Conservation (phyloP, 2,888 invertebrate species). For the Phoronis australis region DNA sequence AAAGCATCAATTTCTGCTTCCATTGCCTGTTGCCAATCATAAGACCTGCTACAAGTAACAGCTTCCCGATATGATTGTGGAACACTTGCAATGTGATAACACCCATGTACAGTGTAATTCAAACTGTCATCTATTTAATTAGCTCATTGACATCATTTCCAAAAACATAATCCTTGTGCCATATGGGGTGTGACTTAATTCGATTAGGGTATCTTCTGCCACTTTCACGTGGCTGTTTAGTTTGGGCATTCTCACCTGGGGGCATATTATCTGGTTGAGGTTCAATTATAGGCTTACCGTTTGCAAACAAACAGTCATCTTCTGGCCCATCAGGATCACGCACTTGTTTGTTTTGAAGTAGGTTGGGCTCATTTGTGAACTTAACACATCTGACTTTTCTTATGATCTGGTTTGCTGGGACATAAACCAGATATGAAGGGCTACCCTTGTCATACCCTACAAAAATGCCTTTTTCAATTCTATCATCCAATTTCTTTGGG, state of each 20-base stretch:
- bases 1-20: conserved; percentile 16
- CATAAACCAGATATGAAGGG: conserved; percentile 11
- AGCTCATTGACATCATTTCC: conserved; percentile 5
- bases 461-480: conserved; percentile 9
- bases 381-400: background rate
- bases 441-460: conserved; percentile 7
- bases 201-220: background rate
- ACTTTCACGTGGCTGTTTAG: too few species aligned
- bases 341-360: too few species aligned
- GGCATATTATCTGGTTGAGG: too few species aligned
- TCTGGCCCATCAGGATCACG: too few species aligned
- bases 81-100: conserved; percentile 5
- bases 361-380: background rate
- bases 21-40: conserved; percentile 13
- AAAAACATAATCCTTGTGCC: conserved; percentile 11
- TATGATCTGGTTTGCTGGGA: conserved; percentile 4
- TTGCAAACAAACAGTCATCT: too few species aligned
- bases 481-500: conserved; percentile 12
- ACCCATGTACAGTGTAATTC: conserved; percentile 11
- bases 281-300: too few species aligned
- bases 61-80: conserved; percentile 14
- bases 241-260: too few species aligned
- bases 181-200: conserved; percentile 4
- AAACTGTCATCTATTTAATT: too few species aligned
- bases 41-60: conserved; percentile 7